Conservation (phyloP, 2,888 invertebrate genomes). For the Ariolimax columbianus region DNA sequence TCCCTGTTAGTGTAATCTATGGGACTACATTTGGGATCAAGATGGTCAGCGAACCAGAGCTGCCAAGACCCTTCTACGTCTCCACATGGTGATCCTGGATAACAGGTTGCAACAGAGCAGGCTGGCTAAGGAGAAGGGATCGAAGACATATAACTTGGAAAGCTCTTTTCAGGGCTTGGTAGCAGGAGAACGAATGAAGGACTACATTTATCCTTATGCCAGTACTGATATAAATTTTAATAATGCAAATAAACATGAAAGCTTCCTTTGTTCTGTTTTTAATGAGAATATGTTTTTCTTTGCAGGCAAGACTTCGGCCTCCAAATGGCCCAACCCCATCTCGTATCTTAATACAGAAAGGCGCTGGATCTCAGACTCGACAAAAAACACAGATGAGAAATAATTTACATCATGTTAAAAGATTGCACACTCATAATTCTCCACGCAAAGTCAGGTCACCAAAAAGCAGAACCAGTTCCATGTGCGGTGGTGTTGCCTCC, state of each 20-base stretch:
- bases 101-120: too few species aligned
- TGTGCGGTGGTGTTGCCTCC: not conserved
- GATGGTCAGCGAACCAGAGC: too few species aligned
- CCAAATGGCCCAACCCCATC: not conserved
- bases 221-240: too few species aligned
- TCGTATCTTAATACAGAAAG: not conserved
- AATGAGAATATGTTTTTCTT: not conserved
- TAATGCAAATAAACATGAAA: not conserved
- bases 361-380: not conserved
- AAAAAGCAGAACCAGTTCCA: not conserved
- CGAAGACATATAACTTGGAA: too few species aligned
- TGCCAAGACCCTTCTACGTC: too few species aligned
- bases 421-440: not conserved
- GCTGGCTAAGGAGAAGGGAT: too few species aligned
- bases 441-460: not conserved
- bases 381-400: not conserved
- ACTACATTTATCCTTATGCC: too few species aligned
- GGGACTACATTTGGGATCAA: too few species aligned
- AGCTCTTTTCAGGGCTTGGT: too few species aligned
- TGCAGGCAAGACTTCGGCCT: not conserved
- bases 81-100: too few species aligned
- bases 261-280: not conserved
- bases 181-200: too few species aligned
- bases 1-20: too few species aligned
- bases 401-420: not conserved